Evolutionary conservation across 2,888 invertebrate genomes (phyloP), one percentile per base, ranked within the genome.

Genomic region (Macrosoma leucophasiata): DNA sequence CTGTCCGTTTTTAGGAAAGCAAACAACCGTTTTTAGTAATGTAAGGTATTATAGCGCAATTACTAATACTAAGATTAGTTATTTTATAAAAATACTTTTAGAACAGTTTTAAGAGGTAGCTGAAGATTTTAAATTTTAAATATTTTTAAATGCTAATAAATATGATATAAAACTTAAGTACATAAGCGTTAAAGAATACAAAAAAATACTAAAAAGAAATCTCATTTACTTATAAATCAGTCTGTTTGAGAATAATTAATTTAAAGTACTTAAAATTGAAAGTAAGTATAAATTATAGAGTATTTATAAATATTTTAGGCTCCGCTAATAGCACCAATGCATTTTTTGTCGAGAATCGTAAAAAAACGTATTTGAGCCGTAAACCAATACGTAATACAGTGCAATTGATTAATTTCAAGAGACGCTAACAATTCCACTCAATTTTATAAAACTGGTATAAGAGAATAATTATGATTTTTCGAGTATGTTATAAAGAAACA

Each of bases 91-190:
- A 77, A 78, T 78, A 81, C 60, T 64, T 74, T 75, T 68, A 72
- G 65, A 75, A 70, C 61, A 59, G 62, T 70, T 63, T n/a, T 55
- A 60, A 78, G 81, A 79, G 78, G 81, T 81, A 79, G 79, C 71
- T 74, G 67, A 68, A 70, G 68, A 46, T 48, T 41, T 36, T 42
- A 54, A 56, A 56, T 52, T 48, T 56, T 56, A 43, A 60, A 45
- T 59, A 50, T 47, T 48, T 60, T 56, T 52, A n/a, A n/a, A n/a
- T n/a, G 52, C 48, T 59, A 58, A 60, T 59, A 52, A 54, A 47
- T 54, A 59, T 58, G 53, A 55, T 46, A 56, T 59, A 53, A n/a
- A 62, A 70, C 63, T 70, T 74, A 76, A 76, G 75, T 76, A 76
- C 75, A 55, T 58, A 33, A 19, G 23, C n/a, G n/a, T 13, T 32